A percentile compares a stretch with the other conserved stretches of the same genome.
phyloP scores from a whole-genome alignment of 2,113 vertebrate species.

The Neodontobutis hainanensis region DNA sequence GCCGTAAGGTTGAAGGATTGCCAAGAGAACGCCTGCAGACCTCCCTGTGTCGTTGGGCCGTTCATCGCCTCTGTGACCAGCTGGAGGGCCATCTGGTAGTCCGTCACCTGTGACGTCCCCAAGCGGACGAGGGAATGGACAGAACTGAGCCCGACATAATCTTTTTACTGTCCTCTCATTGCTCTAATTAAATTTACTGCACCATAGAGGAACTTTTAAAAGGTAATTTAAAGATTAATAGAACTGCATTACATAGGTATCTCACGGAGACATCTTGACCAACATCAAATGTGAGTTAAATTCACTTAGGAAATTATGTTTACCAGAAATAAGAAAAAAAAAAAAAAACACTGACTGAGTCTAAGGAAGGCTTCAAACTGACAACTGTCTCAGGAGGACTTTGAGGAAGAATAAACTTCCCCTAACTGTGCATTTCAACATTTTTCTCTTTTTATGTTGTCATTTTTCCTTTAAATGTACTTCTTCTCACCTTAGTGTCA shows the following conservation, averaged over 20 bases:
- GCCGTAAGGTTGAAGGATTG: slow-evolving; percentile 81
- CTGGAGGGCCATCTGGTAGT: slow-evolving; percentile 81
- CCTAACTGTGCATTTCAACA: too few relatives aligned
- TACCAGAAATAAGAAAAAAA: not conserved
- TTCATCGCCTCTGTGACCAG: slow-evolving; percentile 84
- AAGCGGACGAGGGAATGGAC: slow-evolving; percentile 11
- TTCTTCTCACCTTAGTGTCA: slow-evolving; percentile 85
- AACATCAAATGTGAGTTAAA: not conserved
- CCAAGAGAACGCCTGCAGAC: slow-evolving; percentile 86
- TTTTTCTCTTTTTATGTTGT: not conserved
- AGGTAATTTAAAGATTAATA: slow-evolving; percentile 1
- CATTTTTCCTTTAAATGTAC: not conserved
- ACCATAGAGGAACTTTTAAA: not conserved
- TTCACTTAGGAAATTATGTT: not conserved
- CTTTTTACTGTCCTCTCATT: slow-evolving; percentile 2
- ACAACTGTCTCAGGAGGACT: too few relatives aligned
- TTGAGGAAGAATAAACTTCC: too few relatives aligned
- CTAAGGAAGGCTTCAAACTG: too few relatives aligned
- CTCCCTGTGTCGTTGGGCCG: slow-evolving; percentile 84
- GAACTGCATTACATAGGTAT: not conserved
- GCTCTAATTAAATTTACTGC: slow-evolving; percentile 3
- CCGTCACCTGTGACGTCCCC: slow-evolving; percentile 79
- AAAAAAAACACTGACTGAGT: not conserved
- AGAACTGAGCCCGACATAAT: slow-evolving; percentile 6
- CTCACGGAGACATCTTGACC: not conserved